These are phyloP conservation scores for Arnoldichthys spilopterus DNA, from an alignment of 2,797 vertebrate genomes.

Conservation along the genomic window DNA sequence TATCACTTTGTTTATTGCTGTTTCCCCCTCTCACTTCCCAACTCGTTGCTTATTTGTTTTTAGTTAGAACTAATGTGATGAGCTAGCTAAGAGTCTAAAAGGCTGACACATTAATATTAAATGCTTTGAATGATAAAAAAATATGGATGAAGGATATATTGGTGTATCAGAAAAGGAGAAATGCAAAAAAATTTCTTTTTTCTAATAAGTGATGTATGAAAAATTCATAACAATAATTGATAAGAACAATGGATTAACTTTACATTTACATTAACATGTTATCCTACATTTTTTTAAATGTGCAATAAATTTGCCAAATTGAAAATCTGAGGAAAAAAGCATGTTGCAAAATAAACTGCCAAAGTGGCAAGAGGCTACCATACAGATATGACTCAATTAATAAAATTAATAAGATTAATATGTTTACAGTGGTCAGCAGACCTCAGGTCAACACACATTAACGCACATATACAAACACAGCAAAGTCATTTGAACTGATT, in stretches of 20 bases:
- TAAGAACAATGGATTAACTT: too few species aligned
- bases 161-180: too few species aligned
- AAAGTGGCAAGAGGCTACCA: background rate
- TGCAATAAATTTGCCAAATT: too few species aligned
- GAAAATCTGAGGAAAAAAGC: slow-evolving; percentile 9
- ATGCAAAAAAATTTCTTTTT: too few species aligned
- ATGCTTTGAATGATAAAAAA: too few species aligned
- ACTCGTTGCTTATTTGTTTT: slow-evolving; percentile 3
- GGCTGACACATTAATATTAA: too few species aligned
- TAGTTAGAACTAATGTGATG: too few species aligned
- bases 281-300: background rate
- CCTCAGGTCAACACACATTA: slow-evolving; percentile 13
- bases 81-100: slow-evolving; percentile 28
- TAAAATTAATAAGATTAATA: too few species aligned
- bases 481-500: slow-evolving; percentile 17
- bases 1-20: slow-evolving; percentile 26
- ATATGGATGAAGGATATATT: too few species aligned
- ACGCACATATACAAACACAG: slow-evolving; percentile 3
- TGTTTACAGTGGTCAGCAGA: slow-evolving; percentile 37
- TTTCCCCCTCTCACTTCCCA: slow-evolving; percentile 30
- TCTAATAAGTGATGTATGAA: too few species aligned
- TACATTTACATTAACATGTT: too few species aligned
- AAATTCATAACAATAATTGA: too few species aligned
- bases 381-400: slow-evolving; percentile 39
- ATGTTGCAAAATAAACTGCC: slow-evolving; percentile 6